Evolutionary conservation across 1,140 invertebrate genomes (phyloP), one percentile per base, ranked within the genome.

Genomic region (Habropoda laboriosa): DNA sequence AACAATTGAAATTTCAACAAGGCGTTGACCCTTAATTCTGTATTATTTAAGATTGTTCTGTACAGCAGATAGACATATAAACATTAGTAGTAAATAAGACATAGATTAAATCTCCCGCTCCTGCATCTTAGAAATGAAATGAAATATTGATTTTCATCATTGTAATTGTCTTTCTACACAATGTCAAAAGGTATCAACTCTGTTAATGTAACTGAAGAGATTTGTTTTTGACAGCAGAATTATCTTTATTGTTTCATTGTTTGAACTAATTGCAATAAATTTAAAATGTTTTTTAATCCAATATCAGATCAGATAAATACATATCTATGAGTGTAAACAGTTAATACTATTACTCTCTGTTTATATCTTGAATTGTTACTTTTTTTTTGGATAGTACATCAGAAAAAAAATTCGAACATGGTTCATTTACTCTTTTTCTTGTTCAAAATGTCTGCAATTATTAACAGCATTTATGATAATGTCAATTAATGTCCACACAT

Each of bases 1-100:
- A 92, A 53, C 47, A 66, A 42, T 92, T 93, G 76, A 87, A 94
- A 64, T 97, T 96, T 86, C 95, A 96, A 87, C 94, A 96, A 92
- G 96, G 96, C 18, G 90, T 93, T 21, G 0, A 72, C 13, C 1
- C 16, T 7, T 85, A 68, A 72, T 42, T 12, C 3, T 2, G 18
- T 18, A 53, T 51, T 3, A 7, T 24, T 40, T 13, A 27, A 74
- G 4, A 13, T 63, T 63, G 16, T 27, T n/a, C n/a, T 55, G 10
- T 76, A 58, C 51, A 51, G 45, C 6, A 74, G 72, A 63, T 82
- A 67, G 21, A 55, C 8, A 3, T 12, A 24, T 38, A n/a, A 38
- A 61, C 13, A 78, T 21, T 63, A 63, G 27, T 55, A 61, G 32
- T 45, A 51, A 24, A 2, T 64, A 24, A 24, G 21, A 6, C 10